Conservation (phyloP, 1,140 invertebrate genomes). For the Conus ventricosus region DNA sequence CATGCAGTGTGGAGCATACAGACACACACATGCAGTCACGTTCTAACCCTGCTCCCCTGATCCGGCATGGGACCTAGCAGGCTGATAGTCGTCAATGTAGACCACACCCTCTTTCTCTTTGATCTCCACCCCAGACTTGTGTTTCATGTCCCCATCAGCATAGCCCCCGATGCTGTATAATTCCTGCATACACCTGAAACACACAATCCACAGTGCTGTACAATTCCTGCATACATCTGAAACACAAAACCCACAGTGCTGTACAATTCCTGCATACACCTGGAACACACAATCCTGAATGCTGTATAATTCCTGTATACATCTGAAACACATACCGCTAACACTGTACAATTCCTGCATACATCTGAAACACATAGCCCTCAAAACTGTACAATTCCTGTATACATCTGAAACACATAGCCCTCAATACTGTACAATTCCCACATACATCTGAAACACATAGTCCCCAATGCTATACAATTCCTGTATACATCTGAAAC, state of each 20-base stretch:
- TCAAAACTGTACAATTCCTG: no score
- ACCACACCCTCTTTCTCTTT: constrained; percentile 48
- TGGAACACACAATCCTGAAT: background rate
- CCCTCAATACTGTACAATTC: background rate
- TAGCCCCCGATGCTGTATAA: constrained; percentile 55
- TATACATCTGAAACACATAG: no score
- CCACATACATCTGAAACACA: background rate
- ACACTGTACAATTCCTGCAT: background rate
- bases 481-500: no score
- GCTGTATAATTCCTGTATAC: background rate
- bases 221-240: background rate
- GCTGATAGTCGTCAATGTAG: constrained; percentile 61
- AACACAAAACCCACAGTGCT: background rate
- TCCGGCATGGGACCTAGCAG: background rate
- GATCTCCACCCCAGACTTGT: constrained; percentile 47
- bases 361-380: no score
- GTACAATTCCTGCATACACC: no score
- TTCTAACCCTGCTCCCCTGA: no score
- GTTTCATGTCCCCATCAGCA: constrained; percentile 45
- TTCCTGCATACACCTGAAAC: constrained; percentile 54
- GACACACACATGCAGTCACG: background rate
- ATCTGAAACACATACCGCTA: background rate
- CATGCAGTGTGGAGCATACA: background rate
- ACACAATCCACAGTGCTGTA: background rate
- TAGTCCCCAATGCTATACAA: background rate